Evolutionary conservation across 2,113 vertebrate genomes (phyloP).

Genomic region (Columba janthina): DNA sequence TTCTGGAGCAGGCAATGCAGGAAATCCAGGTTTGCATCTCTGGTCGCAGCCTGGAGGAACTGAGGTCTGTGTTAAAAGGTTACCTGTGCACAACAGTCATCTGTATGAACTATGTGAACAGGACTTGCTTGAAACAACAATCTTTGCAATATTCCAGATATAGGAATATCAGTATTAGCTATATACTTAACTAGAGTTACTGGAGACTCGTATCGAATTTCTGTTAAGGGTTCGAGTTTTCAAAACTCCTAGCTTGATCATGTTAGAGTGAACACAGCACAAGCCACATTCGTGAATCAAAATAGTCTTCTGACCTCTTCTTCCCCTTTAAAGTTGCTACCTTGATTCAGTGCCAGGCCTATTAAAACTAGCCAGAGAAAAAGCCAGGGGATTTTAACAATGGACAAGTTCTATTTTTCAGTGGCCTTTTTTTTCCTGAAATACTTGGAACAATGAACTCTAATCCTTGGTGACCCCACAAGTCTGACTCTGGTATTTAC

Average conservation of each 20-base stretch:
- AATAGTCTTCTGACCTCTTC: background rate
- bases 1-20: background rate
- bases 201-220: background rate
- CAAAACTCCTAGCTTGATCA: fast-evolving
- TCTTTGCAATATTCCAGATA: background rate
- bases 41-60: background rate
- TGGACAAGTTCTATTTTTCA: background rate
- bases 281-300: background rate
- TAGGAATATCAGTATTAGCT: no score
- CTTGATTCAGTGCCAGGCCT: background rate
- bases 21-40: background rate
- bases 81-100: background rate
- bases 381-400: background rate
- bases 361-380: background rate
- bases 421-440: background rate
- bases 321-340: background rate
- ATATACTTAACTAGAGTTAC: background rate
- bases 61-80: background rate
- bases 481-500: background rate
- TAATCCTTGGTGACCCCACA: background rate
- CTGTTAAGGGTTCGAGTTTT: background rate
- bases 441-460: background rate
- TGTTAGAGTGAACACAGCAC: background rate
- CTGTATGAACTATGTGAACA: fast-evolving
- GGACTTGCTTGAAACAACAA: background rate